Evolutionary conservation across 2,113 vertebrate genomes (phyloP).

Genomic region (Scortum barcoo): DNA sequence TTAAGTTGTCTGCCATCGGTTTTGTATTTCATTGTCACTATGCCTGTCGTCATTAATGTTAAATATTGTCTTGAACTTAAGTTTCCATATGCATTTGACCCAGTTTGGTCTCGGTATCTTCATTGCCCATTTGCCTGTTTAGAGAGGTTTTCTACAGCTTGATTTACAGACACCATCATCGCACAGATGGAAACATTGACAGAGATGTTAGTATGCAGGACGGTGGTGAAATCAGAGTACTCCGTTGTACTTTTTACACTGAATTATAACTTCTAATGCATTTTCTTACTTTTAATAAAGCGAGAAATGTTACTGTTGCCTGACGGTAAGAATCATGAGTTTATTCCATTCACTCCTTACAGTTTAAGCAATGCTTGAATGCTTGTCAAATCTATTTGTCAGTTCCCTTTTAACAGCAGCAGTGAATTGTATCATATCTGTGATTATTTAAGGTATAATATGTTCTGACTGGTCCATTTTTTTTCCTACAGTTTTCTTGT

Average conservation of each 20-base stretch:
- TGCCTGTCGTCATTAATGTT: constrained; percentile 49
- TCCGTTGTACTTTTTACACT: constrained; percentile 17
- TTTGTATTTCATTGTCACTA: constrained; percentile 41
- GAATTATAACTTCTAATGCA: constrained; percentile 11
- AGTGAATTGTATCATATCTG: constrained; percentile 24
- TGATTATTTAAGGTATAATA: constrained; percentile 45
- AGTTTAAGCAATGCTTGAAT: constrained; percentile 13
- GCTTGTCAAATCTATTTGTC: constrained; percentile 29
- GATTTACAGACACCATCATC: neutral
- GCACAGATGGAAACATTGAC: neutral
- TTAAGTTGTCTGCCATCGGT: constrained; percentile 49
- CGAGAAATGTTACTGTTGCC: constrained; percentile 19
- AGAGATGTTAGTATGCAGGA: constrained; percentile 8
- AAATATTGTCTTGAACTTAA: constrained; percentile 51
- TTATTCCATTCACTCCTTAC: constrained; percentile 16
- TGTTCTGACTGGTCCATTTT: neutral
- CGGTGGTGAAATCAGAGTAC: too few species aligned
- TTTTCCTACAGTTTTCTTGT: constrained; percentile 31
- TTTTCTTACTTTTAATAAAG: constrained; percentile 23
- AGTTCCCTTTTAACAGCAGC: constrained; percentile 24
- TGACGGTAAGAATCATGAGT: neutral
- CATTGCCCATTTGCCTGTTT: constrained; percentile 7
- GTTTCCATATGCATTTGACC: constrained; percentile 51
- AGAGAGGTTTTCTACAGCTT: neutral
- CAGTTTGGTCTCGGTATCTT: constrained; percentile 24